Conservation (phyloP, 2,797 vertebrate species). For the Psittacula echo region DNA sequence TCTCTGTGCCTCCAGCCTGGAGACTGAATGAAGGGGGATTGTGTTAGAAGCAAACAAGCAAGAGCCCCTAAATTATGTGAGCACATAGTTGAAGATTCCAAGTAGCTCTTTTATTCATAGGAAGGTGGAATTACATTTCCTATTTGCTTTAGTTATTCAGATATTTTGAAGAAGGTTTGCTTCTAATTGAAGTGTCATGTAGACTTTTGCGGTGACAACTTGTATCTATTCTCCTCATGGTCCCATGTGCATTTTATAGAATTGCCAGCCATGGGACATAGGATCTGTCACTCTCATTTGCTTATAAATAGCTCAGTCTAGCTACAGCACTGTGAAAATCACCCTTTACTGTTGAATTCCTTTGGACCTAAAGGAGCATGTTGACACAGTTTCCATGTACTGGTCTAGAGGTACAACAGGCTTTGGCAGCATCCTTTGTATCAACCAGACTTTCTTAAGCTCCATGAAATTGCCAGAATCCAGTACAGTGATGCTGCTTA, state of each 20-base stretch:
- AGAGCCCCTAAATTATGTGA: neutral
- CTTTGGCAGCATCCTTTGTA: constrained; percentile 30
- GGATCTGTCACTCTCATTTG: neutral
- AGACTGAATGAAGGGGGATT: neutral
- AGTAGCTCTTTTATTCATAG: neutral
- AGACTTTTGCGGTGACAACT: neutral
- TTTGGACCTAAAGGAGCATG: neutral
- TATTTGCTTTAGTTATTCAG: neutral
- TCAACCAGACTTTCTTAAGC: constrained; percentile 1
- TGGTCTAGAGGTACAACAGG: neutral
- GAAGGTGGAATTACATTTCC: neutral
- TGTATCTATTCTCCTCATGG: neutral
- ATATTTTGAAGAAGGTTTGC: neutral
- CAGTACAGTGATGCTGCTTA: neutral
- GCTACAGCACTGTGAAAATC: neutral
- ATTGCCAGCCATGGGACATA: neutral
- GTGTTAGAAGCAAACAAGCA: neutral
- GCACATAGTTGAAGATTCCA: neutral
- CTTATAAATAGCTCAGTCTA: neutral
- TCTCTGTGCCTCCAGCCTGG: neutral
- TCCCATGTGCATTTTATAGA: neutral
- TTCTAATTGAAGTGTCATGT: neutral
- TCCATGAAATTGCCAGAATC: constrained; percentile 10
- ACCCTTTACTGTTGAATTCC: neutral
- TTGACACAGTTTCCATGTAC: neutral